Evolutionary conservation across 1,140 invertebrate species (phyloP).

Genomic region (Zaprionus taronus): DNA sequence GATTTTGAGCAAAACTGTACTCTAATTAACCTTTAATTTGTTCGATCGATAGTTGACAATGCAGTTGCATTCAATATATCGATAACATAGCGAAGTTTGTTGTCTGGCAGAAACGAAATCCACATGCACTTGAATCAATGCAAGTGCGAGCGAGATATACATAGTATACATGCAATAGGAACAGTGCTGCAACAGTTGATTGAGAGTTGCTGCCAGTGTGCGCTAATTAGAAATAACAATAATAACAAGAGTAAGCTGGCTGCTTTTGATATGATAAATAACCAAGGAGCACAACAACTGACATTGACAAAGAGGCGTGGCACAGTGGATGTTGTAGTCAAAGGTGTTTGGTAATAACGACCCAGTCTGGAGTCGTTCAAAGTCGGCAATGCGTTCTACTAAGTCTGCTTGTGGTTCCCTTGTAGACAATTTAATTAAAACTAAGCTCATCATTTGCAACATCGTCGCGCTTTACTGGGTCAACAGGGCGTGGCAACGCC

Average conservation of each 20-base stretch:
- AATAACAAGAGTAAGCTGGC: not conserved
- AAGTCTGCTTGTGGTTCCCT: slow-evolving; percentile 48
- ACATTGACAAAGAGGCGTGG: slow-evolving; percentile 52
- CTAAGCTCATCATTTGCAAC: slow-evolving; percentile 59
- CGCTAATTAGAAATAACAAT: no score
- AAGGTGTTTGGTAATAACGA: not conserved
- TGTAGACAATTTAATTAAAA: slow-evolving; percentile 68
- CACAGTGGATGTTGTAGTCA: not conserved
- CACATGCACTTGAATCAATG: no score
- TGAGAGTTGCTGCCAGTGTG: no score
- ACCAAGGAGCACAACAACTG: slow-evolving; percentile 51
- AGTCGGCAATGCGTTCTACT: slow-evolving; percentile 43
- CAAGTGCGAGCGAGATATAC: no score
- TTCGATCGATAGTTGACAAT: no score
- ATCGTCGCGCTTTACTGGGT: slow-evolving; percentile 10
- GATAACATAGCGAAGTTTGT: no score
- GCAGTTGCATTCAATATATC: no score
- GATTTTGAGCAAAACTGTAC: no score
- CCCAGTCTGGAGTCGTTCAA: slow-evolving; percentile 10
- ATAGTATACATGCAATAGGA: no score
- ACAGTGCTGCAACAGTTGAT: no score
- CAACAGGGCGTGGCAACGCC: slow-evolving; percentile 31
- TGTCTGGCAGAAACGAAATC: no score
- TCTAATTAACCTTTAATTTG: no score
- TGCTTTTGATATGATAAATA: slow-evolving; percentile 44